These are phyloP conservation scores for Acinonyx jubatus DNA, from an alignment of 2,113 vertebrate species.

Conservation along the genomic window DNA sequence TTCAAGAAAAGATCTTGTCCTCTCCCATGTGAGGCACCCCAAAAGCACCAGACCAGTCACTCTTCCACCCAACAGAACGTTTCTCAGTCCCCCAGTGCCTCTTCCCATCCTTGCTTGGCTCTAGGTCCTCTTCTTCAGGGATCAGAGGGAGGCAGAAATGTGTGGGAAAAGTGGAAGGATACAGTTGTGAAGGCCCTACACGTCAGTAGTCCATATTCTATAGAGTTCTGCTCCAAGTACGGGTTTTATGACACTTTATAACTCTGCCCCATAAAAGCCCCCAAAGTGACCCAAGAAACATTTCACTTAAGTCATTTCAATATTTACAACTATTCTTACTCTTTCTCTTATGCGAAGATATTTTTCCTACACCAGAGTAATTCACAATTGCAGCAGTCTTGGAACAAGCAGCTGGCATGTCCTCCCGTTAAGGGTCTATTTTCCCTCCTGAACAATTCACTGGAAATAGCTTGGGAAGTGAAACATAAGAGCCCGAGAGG, in stretches of 20 bases:
- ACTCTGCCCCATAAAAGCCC: not conserved
- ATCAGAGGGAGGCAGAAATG: not conserved
- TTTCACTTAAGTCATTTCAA: not conserved
- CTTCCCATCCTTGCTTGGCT: not conserved
- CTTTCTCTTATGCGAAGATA: not conserved
- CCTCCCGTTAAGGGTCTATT: not conserved
- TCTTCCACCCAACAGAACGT: not conserved
- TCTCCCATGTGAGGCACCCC: not conserved
- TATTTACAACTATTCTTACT: not conserved
- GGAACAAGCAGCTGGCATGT: too few species aligned
- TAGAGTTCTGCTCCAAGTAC: not conserved
- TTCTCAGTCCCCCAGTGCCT: not conserved
- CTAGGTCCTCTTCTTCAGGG: not conserved
- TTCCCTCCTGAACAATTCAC: not conserved
- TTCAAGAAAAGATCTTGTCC: not conserved
- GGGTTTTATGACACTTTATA: not conserved
- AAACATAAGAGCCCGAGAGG: not conserved
- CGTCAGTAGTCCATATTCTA: not conserved
- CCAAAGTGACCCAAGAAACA: not conserved
- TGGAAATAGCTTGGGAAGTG: not conserved
- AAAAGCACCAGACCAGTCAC: not conserved
- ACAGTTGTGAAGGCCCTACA: not conserved
- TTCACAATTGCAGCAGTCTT: not conserved
- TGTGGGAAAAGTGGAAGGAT: not conserved
- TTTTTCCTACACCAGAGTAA: not conserved